These are phyloP conservation scores for Iphiclides podalirius DNA, from an alignment of 2,888 invertebrate genomes.

Conservation along the genomic window DNA sequence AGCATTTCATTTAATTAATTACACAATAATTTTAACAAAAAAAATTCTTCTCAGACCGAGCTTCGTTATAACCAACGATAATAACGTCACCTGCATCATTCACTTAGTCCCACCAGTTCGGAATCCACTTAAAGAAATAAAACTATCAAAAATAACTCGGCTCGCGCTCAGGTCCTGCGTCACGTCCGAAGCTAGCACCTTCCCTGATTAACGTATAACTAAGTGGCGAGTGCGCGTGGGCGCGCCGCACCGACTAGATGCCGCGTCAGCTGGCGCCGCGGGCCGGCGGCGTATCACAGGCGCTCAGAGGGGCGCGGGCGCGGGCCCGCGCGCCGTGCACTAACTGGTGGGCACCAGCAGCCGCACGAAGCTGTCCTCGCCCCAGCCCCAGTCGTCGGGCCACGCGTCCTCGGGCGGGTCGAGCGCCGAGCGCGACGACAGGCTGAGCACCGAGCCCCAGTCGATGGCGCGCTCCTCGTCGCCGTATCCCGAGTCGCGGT, in stretches of 20 bases:
- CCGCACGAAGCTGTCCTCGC: conserved; percentile 86
- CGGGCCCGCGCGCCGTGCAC: conserved; percentile 77
- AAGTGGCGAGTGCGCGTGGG: conserved; percentile 51
- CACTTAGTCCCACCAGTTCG: conserved; percentile 67
- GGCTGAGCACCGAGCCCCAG: conserved; percentile 94
- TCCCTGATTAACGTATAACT: conserved; percentile 76
- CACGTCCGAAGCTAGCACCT: conserved; percentile 80
- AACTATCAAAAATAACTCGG: conserved; percentile 80
- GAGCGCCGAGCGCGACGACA: conserved; percentile 91
- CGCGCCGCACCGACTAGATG: conserved; percentile 53
- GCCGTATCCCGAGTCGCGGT: conserved; percentile 88
- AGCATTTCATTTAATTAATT: conserved; percentile 74
- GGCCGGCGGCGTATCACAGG: conserved; percentile 61
- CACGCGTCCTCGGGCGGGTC: conserved; percentile 91
- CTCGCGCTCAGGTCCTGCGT: conserved; percentile 76
- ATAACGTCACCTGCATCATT: conserved; percentile 61
- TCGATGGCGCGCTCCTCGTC: conserved; percentile 91
- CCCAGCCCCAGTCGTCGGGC: conserved; percentile 81
- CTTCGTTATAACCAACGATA: conserved; percentile 64
- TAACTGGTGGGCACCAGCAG: conserved; percentile 85
- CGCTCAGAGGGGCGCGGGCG: conserved; percentile 58
- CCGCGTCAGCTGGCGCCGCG: conserved; percentile 37
- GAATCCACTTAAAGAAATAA: conserved; percentile 77
- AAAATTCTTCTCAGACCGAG: conserved; percentile 61
- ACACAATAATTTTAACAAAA: conserved; percentile 80